A percentile compares a stretch with the other conserved stretches of the same genome.
Conservation (phyloP, 1,140 invertebrate species). For the Trinorchestia longiramus region DNA sequence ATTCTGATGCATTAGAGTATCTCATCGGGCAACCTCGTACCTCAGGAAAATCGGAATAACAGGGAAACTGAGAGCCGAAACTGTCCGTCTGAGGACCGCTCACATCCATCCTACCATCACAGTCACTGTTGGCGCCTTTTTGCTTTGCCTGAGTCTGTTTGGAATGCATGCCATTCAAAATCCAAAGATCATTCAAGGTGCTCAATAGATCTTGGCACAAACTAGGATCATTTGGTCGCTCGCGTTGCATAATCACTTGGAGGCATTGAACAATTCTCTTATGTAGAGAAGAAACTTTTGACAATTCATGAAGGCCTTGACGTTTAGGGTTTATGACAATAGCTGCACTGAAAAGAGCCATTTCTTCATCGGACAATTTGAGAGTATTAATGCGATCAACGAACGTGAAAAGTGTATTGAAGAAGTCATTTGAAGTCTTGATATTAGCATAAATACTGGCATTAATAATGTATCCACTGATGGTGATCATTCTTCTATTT, state of each 20-base stretch:
- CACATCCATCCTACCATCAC: conserved; percentile 37
- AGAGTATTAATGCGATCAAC: conserved; percentile 36
- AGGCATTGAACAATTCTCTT: conserved; percentile 34
- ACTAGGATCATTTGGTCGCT: not conserved
- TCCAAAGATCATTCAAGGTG: conserved; percentile 35
- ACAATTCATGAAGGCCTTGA: conserved; percentile 12
- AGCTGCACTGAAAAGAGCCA: conserved; percentile 41
- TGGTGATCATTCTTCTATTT: conserved; percentile 44
- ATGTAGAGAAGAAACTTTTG: conserved; percentile 11
- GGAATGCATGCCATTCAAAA: conserved; percentile 45
- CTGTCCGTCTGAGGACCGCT: not conserved
- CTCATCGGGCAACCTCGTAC: conserved; percentile 38
- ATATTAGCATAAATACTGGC: conserved; percentile 46
- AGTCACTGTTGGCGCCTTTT: not conserved
- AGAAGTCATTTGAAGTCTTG: conserved; percentile 31
- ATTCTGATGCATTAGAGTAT: conserved; percentile 2
- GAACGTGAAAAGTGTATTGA: conserved; percentile 33
- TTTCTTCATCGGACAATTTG: conserved; percentile 47
- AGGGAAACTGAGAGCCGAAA: not conserved
- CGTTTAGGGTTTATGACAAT: conserved; percentile 37
- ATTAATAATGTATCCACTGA: conserved; percentile 37
- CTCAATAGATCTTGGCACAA: conserved; percentile 37
- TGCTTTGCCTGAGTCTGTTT: conserved; percentile 38
- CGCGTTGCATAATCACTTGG: conserved; percentile 25
- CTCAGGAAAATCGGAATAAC: conserved; percentile 15